Evolutionary conservation across 2,113 vertebrate genomes (phyloP).

Genomic region (Caranx ignobilis): DNA sequence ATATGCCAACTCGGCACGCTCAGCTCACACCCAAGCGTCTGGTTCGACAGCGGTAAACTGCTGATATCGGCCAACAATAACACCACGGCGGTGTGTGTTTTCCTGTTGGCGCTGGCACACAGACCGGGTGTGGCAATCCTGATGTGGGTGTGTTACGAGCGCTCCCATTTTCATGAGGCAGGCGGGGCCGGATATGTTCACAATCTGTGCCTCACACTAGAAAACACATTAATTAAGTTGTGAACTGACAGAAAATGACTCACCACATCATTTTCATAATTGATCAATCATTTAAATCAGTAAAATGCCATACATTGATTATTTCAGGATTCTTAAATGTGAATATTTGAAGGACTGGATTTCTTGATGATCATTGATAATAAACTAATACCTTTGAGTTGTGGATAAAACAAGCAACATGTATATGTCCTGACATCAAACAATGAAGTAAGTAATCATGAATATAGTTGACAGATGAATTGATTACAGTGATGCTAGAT

Average conservation of each 20-base stretch:
- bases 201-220: background rate
- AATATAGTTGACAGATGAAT: background rate
- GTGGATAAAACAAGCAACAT: background rate
- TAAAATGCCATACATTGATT: no score
- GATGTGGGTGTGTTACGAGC: background rate
- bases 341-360: background rate
- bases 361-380: background rate
- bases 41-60: background rate
- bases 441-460: background rate
- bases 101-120: background rate
- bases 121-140: conserved; percentile 7
- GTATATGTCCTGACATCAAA: background rate
- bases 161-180: background rate
- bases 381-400: background rate
- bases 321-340: no score
- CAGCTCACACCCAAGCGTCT: conserved; percentile 6
- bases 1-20: conserved; percentile 18
- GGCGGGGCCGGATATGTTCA: background rate
- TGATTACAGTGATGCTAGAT: no score
- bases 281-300: no score
- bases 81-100: background rate
- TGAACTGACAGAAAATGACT: no score
- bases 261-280: no score
- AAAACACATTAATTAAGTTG: background rate
- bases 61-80: background rate